A percentile compares a stretch with the other conserved stretches of the same genome.
phyloP scores from a whole-genome alignment of 2,888 invertebrate genomes.

The Caenorhabditis auriculariae region DNA sequence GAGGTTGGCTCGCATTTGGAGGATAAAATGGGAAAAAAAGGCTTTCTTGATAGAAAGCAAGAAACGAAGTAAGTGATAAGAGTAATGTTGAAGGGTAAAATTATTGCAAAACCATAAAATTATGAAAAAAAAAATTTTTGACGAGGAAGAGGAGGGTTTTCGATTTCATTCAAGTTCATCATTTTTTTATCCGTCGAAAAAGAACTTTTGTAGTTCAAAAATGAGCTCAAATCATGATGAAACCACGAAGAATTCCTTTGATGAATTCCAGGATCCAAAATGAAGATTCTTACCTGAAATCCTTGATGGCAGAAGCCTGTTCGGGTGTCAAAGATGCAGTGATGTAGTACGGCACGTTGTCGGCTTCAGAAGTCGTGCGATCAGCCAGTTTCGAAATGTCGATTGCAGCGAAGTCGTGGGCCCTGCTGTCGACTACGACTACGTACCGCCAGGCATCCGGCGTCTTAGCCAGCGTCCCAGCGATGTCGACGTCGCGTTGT shows the following conservation, averaged over 20 bases:
- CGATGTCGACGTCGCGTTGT: conserved; percentile 39
- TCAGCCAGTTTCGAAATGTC: conserved; percentile 46
- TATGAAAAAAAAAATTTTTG: too few species aligned
- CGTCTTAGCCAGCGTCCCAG: conserved; percentile 12
- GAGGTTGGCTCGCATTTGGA: neutral
- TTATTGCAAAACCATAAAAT: too few species aligned
- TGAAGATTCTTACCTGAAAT: conserved; percentile 28
- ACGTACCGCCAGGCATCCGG: conserved; percentile 42
- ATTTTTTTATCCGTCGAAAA: neutral
- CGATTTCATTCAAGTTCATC: neutral
- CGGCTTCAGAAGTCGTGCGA: conserved; percentile 40
- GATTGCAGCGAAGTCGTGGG: conserved; percentile 41
- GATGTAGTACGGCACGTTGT: conserved; percentile 50
- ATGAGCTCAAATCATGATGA: neutral
- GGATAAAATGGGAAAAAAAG: neutral
- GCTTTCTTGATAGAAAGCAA: too few species aligned
- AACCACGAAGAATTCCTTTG: too few species aligned
- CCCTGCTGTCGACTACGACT: conserved; percentile 43
- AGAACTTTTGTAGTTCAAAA: too few species aligned
- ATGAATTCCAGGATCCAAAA: too few species aligned
- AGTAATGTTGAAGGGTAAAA: too few species aligned
- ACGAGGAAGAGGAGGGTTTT: too few species aligned
- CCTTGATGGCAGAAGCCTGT: conserved; percentile 26
- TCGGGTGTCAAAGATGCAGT: conserved; percentile 42
- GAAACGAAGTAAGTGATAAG: too few species aligned